Evolutionary conservation across 2,888 invertebrate genomes (phyloP).

Genomic region (Stenurella melanura): DNA sequence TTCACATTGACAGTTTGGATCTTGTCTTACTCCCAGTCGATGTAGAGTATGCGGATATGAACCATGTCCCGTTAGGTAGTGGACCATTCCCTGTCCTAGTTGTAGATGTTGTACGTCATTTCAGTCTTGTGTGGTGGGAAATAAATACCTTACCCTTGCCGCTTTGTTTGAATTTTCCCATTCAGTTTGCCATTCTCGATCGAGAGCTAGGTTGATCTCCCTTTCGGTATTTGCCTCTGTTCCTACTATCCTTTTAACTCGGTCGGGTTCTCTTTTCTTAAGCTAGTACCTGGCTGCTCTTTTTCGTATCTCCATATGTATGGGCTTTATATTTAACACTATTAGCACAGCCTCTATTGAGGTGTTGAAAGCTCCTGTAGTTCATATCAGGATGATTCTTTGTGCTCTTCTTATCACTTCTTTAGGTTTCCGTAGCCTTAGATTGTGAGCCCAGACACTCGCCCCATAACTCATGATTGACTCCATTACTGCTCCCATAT

Average conservation of each 20-base stretch:
- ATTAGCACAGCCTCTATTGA: constrained; percentile 20
- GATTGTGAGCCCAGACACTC: constrained; percentile 31
- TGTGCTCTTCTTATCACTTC: too few species aligned
- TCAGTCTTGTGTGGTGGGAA: background rate
- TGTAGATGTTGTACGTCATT: background rate
- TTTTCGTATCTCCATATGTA: constrained; percentile 14
- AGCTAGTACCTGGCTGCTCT: constrained; percentile 27
- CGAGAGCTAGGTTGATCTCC: too few species aligned
- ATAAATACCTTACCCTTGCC: background rate
- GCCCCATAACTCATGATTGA: background rate
- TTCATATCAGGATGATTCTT: constrained; percentile 30
- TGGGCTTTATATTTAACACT: too few species aligned
- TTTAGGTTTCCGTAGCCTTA: background rate
- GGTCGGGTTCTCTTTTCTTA: background rate
- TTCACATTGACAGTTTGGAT: background rate
- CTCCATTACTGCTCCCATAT: too few species aligned
- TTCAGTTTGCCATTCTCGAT: background rate
- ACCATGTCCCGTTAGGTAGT: constrained; percentile 36
- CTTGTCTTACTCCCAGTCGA: background rate
- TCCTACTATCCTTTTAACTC: background rate
- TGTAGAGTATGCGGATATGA: constrained; percentile 10
- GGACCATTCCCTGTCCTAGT: background rate
- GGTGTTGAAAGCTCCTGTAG: constrained; percentile 32
- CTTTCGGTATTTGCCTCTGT: background rate
- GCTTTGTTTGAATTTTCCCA: background rate